Evolutionary conservation across 1,140 invertebrate genomes (phyloP).

Genomic region (Lasioglossum baleicum): DNA sequence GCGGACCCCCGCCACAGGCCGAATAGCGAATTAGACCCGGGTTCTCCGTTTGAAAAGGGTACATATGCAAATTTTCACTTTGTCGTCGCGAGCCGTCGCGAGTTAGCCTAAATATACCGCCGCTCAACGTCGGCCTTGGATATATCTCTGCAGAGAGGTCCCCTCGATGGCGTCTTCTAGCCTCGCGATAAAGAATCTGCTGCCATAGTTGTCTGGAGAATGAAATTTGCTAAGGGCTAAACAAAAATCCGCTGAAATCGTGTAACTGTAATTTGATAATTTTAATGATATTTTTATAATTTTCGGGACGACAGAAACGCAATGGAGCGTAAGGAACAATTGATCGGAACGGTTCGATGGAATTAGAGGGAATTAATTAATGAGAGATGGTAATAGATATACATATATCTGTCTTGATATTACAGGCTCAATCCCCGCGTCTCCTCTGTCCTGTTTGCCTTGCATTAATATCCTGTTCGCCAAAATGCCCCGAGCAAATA

Average conservation of each 20-base stretch:
- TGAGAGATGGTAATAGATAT: neutral
- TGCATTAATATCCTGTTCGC: slow-evolving; percentile 24
- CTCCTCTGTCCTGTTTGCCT: slow-evolving; percentile 13
- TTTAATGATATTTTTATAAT: too few relatives aligned
- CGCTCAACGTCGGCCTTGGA: neutral
- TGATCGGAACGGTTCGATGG: too few relatives aligned
- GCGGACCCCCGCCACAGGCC: slow-evolving; percentile 41
- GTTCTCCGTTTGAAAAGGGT: slow-evolving; percentile 22
- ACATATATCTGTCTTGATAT: neutral
- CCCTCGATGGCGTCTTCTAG: too few relatives aligned
- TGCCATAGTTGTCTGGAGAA: too few relatives aligned
- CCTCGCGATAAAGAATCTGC: too few relatives aligned
- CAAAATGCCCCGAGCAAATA: slow-evolving; percentile 23
- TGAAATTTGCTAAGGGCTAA: neutral
- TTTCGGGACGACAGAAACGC: too few relatives aligned
- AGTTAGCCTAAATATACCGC: slow-evolving; percentile 6
- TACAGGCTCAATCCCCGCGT: neutral
- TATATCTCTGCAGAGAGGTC: neutral
- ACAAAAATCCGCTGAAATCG: too few relatives aligned
- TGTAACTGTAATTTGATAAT: too few relatives aligned
- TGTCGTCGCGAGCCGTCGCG: slow-evolving; percentile 11
- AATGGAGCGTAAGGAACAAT: too few relatives aligned
- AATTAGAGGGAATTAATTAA: neutral
- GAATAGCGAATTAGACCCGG: slow-evolving; percentile 49
- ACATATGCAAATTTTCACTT: slow-evolving; percentile 53